A percentile compares a stretch with the other conserved stretches of the same genome.
Evolutionary conservation across 1,140 invertebrate species (phyloP).

Genomic region (Coptotermes formosanus): DNA sequence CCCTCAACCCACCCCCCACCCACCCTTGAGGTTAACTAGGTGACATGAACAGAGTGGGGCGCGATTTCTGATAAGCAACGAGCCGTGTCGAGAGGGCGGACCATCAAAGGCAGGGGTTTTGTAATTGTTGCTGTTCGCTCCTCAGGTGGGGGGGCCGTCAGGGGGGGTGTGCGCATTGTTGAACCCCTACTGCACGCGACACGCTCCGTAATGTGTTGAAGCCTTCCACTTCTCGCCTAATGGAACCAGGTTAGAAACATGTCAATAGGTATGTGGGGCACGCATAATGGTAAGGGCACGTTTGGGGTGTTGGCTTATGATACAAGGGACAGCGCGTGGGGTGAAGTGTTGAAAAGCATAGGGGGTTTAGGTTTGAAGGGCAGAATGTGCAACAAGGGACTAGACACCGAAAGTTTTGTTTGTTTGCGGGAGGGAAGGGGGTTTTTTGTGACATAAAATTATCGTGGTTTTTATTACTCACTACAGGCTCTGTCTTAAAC

Average conservation of each 20-base stretch:
- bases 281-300: slow-evolving; percentile 2
- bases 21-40: too few relatives aligned
- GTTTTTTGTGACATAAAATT: too few relatives aligned
- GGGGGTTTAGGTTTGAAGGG: background rate
- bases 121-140: background rate
- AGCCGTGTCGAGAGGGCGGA: background rate
- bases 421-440: too few relatives aligned
- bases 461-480: too few relatives aligned
- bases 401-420: too few relatives aligned
- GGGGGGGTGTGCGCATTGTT: background rate
- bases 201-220: background rate
- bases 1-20: too few relatives aligned
- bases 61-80: background rate
- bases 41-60: background rate
- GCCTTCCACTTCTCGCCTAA: background rate
- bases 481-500: too few relatives aligned
- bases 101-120: background rate
- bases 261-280: background rate
- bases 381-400: background rate
- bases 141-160: background rate
- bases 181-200: background rate
- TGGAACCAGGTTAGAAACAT: background rate
- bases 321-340: background rate
- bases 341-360: background rate
- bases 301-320: background rate